Evolutionary conservation across 2,888 invertebrate genomes (phyloP).

Genomic region (Hedychridium roseum): DNA sequence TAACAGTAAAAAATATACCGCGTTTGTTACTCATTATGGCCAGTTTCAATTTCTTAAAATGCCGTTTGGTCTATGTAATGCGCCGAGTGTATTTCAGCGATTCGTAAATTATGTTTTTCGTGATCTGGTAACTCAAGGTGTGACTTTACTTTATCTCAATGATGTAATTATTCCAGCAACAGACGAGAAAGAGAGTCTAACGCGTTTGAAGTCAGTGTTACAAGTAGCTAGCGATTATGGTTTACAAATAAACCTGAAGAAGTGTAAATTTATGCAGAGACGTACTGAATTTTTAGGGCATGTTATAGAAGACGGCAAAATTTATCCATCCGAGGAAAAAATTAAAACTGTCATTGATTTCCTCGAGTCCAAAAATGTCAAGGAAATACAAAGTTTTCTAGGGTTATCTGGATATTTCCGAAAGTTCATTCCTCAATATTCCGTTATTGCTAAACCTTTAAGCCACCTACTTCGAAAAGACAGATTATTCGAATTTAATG

Average conservation of each 20-base stretch:
- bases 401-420: conserved; percentile 18
- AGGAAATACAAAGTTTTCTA: conserved; percentile 16
- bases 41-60: conserved; percentile 7
- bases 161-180: conserved; percentile 8
- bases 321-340: conserved; percentile 13
- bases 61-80: neutral
- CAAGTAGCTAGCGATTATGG: conserved; percentile 4
- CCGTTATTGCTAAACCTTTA: no score
- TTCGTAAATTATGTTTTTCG: conserved; percentile 11
- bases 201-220: neutral
- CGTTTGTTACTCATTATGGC: neutral
- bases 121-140: neutral
- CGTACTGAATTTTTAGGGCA: conserved; percentile 13
- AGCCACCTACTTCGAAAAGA: no score
- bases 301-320: conserved; percentile 10
- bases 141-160: conserved; percentile 9
- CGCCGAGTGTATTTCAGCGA: conserved; percentile 4
- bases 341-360: conserved; percentile 12
- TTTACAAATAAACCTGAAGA: conserved; percentile 10
- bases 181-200: conserved; percentile 1
- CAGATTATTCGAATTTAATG: no score
- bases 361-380: conserved; percentile 4
- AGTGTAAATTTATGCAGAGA: conserved; percentile 15
- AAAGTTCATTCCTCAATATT: conserved; percentile 13
- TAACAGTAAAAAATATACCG: conserved; percentile 1